Conservation (phyloP, 1,140 invertebrate genomes). For the Heterodera schachtii region DNA sequence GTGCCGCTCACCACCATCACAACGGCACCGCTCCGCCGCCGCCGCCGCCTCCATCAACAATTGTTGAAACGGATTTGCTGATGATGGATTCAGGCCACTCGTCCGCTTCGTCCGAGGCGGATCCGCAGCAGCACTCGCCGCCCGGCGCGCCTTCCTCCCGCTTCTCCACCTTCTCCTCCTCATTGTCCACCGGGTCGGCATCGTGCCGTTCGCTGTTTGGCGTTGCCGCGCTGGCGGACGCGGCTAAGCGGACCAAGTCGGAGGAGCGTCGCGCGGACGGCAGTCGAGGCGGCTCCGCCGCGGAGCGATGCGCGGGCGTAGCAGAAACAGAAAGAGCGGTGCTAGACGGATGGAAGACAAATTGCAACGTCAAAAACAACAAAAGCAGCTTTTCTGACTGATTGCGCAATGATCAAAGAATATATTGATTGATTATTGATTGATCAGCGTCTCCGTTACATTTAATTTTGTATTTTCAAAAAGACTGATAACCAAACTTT, state of each 20-base stretch:
- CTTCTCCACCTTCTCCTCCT: conserved; percentile 15
- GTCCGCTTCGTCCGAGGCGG: conserved; percentile 20
- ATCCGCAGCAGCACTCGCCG: conserved; percentile 7
- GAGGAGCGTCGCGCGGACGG: no score
- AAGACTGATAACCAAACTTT: no score
- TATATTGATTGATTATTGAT: no score
- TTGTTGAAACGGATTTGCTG: conserved; percentile 2
- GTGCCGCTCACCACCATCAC: not conserved
- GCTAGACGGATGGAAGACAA: no score
- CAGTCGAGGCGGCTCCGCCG: no score
- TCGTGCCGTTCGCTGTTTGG: not conserved
- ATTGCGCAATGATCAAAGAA: no score
- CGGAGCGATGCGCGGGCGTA: no score
- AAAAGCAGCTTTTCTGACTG: no score
- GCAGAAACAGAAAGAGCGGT: no score
- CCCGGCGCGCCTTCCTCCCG: conserved; percentile 2
- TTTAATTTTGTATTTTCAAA: no score
- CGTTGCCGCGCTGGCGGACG: not conserved
- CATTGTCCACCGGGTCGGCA: conserved; percentile 1
- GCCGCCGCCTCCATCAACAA: not conserved
- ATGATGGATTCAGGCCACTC: conserved; percentile 24
- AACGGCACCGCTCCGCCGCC: not conserved
- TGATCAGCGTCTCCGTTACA: no score
- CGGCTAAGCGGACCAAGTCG: not conserved
- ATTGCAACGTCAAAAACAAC: no score